These are phyloP conservation scores for Therioaphis trifolii DNA, from an alignment of 2,888 invertebrate genomes.

Conservation along the genomic window DNA sequence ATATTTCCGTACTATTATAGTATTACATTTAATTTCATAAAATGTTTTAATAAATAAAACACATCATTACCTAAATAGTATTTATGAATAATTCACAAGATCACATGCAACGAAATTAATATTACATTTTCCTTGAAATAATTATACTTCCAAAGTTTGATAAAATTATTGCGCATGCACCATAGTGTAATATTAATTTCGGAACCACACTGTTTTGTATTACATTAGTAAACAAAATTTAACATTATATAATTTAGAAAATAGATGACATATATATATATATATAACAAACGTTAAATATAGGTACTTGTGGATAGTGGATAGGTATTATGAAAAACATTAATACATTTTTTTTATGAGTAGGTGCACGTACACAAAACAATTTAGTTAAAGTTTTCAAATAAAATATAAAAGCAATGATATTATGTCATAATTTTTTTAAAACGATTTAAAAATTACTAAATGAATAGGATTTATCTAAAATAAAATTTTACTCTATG, in stretches of 20 bases:
- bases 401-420: no score
- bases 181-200: constrained; percentile 1
- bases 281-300: no score
- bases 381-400: no score
- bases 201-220: neutral
- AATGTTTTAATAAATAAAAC: no score
- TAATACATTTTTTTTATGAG: neutral
- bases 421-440: no score
- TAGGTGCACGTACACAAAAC: neutral
- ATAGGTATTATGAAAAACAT: no score
- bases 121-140: neutral
- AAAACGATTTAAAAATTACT: no score
- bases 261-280: neutral
- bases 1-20: no score
- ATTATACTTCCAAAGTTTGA: constrained; percentile 31
- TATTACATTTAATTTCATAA: no score
- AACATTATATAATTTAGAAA: neutral
- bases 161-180: constrained; percentile 23
- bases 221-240: neutral
- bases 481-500: neutral
- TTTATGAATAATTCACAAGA: neutral
- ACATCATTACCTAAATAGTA: neutral
- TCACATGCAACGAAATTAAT: neutral
- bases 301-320: no score
- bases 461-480: neutral